Evolutionary conservation across 2,113 vertebrate genomes (phyloP), one percentile per base, ranked within the genome.

Genomic region (Triplophysa dalaica): DNA sequence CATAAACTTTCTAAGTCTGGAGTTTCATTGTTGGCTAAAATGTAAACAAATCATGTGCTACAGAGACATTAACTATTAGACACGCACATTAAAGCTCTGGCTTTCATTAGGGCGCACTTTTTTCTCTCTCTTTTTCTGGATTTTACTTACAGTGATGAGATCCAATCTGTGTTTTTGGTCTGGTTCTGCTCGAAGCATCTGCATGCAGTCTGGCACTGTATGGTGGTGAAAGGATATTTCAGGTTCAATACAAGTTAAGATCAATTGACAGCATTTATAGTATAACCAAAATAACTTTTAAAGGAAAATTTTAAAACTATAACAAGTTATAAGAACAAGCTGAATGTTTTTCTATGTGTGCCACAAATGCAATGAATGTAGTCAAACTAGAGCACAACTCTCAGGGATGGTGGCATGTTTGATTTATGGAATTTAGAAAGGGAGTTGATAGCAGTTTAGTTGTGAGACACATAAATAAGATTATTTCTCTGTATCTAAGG

Each of bases 401-500:
- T 2, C 50, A 67, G 50, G 21, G 12, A 1, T 43, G 29, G 48
- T 70, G 24, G n/a, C 54, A 73, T 41, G 58, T 52, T 52, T 72
- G 78, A 72, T 70, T 24, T 6, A 56, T 52, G 21, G 45, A 52
- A 72, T 56, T 22, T 12, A 41, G 45, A 80, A 61, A 75, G 72
- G 56, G 61, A 52, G 60, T 45, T 38, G 68, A 72, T 50, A 56
- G 78, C 68, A 66, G 69, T 63, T 79, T 63, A 58, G 78, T 41
- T 64, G 78, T 54, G 48, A 43, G 61, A 65, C 60, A 48, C 29
- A 10, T 38, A 74, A 74, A 64, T 54, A 66, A 14, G 48, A 74
- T 74, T 64, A 73, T 80, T 73, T 56, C 9, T 50, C 69, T 22
- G 19, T 73, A 80, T 80, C 69, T 65, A 9, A 66, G 69, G 65